Percentiles rank a stretch among this genome's conserved stretches.
Evolutionary conservation across 2,113 vertebrate genomes (phyloP).

Genomic region (Rhynchomys soricoides): DNA sequence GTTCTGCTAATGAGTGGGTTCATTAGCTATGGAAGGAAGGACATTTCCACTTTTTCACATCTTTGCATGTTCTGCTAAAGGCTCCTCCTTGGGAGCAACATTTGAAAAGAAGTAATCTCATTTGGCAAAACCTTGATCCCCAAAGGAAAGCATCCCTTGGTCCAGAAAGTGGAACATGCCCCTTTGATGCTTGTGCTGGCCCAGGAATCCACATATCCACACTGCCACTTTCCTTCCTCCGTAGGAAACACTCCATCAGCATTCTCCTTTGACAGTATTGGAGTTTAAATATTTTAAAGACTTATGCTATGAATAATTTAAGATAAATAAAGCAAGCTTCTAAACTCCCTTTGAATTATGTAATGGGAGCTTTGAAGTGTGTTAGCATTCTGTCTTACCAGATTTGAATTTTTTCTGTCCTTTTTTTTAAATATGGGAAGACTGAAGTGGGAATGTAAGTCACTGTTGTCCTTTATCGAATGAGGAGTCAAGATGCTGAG

Average conservation of each 20-base stretch:
- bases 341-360: slow-evolving; percentile 63
- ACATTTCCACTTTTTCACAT: slow-evolving; percentile 54
- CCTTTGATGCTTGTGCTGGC: not conserved
- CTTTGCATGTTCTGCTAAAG: slow-evolving; percentile 73
- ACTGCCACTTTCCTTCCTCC: not conserved
- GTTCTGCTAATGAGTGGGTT: slow-evolving; percentile 85
- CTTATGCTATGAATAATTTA: slow-evolving; percentile 72
- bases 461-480: not conserved
- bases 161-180: not conserved
- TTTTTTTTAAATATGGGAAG: not conserved
- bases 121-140: slow-evolving; percentile 58
- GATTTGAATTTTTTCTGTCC: slow-evolving; percentile 9
- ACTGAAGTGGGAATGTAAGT: slow-evolving; percentile 43
- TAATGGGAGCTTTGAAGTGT: slow-evolving; percentile 56
- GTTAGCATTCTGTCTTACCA: slow-evolving; percentile 53
- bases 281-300: slow-evolving; percentile 75
- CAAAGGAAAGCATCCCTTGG: slow-evolving; percentile 2
- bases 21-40: slow-evolving; percentile 57
- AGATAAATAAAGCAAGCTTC: slow-evolving; percentile 62
- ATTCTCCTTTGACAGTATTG: not conserved
- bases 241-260: slow-evolving; percentile 34
- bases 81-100: slow-evolving; percentile 62
- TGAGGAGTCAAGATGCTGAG: not conserved
- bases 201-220: fast-evolving
- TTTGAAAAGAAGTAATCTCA: not conserved